Evolutionary conservation across 2,797 vertebrate genomes (phyloP).

Genomic region (Novumbra hubbsi): DNA sequence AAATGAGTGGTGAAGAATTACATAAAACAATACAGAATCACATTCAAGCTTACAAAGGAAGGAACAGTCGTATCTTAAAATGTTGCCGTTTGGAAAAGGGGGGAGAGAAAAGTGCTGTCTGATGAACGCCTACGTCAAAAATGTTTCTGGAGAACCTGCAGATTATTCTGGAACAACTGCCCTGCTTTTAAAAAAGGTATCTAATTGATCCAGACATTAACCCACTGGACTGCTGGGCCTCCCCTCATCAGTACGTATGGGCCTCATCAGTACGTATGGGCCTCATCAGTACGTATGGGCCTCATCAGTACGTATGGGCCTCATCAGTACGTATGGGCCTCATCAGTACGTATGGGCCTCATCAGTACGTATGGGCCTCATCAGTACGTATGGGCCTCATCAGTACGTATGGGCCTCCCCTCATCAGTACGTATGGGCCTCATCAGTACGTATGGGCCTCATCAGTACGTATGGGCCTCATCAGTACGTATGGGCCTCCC

Average conservation of each 20-base stretch:
- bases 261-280: too few relatives aligned
- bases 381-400: too few relatives aligned
- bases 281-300: too few relatives aligned
- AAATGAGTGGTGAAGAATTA: conserved; percentile 71
- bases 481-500: too few relatives aligned
- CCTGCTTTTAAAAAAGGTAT: neutral
- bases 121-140: conserved; percentile 16
- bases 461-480: too few relatives aligned
- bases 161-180: neutral
- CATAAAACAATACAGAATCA: conserved; percentile 69
- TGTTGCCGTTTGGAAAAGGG: conserved; percentile 34
- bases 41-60: conserved; percentile 76
- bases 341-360: too few relatives aligned
- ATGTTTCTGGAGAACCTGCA: neutral
- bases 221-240: conserved; percentile 43
- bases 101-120: conserved; percentile 32
- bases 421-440: too few relatives aligned
- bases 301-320: too few relatives aligned
- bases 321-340: too few relatives aligned
- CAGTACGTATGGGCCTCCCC: too few relatives aligned
- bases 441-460: too few relatives aligned
- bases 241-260: conserved; percentile 45
- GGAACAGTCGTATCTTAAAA: conserved; percentile 69
- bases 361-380: too few relatives aligned
- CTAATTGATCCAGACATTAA: neutral